Conservation (phyloP, 2,888 invertebrate genomes). For the Merodon equestris region DNA sequence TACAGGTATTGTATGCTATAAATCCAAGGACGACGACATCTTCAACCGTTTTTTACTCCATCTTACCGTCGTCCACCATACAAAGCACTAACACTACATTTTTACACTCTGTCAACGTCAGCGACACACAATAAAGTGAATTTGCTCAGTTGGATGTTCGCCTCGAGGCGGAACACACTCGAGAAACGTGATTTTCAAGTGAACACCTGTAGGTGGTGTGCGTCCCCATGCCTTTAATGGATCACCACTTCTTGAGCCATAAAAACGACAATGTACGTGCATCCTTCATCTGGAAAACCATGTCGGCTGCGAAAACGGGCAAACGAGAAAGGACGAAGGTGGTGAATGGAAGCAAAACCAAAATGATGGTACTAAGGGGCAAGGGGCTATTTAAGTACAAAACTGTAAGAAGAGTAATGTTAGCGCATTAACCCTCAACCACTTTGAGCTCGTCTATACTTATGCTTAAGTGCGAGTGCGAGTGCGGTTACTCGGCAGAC, state of each 20-base stretch:
- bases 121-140: slow-evolving; percentile 59
- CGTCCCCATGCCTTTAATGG: slow-evolving; percentile 53
- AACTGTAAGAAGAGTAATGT: slow-evolving; percentile 55
- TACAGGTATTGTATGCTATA: too few relatives aligned
- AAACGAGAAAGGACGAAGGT: background rate
- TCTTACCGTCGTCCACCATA: too few relatives aligned
- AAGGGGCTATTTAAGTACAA: slow-evolving; percentile 43
- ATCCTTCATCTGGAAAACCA: slow-evolving; percentile 50
- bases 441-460: too few relatives aligned
- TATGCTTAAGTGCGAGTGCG: slow-evolving; percentile 39
- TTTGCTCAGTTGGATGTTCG: slow-evolving; percentile 59
- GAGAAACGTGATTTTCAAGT: slow-evolving; percentile 60
- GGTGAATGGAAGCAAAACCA: background rate
- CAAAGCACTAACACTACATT: background rate
- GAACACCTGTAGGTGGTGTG: slow-evolving; percentile 46
- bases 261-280: slow-evolving; percentile 62
- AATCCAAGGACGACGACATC: too few relatives aligned
- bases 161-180: slow-evolving; percentile 41
- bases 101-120: slow-evolving; percentile 58
- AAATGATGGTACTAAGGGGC: background rate
- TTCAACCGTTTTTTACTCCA: too few relatives aligned
- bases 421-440: slow-evolving; percentile 49
- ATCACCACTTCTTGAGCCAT: slow-evolving; percentile 62
- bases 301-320: slow-evolving; percentile 1
- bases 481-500: slow-evolving; percentile 44